A percentile compares a stretch with the other conserved stretches of the same genome.
Conservation (phyloP, 1,140 invertebrate species). For the Trichomalopsis sarcophagae region DNA sequence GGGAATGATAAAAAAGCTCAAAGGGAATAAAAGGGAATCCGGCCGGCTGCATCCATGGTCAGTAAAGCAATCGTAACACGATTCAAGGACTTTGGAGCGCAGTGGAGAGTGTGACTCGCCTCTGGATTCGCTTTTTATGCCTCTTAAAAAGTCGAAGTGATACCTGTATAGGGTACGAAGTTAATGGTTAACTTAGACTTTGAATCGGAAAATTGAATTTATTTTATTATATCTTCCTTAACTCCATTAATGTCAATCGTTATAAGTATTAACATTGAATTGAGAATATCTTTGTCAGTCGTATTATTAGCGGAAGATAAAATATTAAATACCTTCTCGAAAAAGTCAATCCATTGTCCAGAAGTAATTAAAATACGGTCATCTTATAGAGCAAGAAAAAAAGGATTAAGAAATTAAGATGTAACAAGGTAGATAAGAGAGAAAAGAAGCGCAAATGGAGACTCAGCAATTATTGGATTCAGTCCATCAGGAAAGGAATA, state of each 20-base stretch:
- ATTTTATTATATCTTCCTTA: no score
- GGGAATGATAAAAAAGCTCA: background rate
- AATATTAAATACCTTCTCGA: no score
- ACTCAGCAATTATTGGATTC: background rate
- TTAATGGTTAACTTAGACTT: background rate
- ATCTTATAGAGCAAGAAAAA: no score
- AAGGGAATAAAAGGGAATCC: conserved; percentile 21
- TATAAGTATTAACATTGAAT: no score
- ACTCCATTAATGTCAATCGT: no score
- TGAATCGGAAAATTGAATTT: background rate
- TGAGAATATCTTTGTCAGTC: no score
- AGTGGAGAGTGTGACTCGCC: background rate
- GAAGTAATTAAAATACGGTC: no score
- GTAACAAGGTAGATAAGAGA: no score
- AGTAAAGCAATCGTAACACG: background rate
- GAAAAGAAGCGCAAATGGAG: background rate
- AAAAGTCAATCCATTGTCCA: no score
- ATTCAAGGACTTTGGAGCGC: background rate
- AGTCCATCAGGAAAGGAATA: background rate
- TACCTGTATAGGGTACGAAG: background rate
- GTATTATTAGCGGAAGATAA: no score
- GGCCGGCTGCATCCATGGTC: background rate
- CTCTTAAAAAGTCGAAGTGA: background rate
- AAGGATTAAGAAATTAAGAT: no score
- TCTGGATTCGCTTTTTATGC: background rate